phyloP scores from a whole-genome alignment of 2,888 invertebrate genomes.

The Andrena bucephala region DNA sequence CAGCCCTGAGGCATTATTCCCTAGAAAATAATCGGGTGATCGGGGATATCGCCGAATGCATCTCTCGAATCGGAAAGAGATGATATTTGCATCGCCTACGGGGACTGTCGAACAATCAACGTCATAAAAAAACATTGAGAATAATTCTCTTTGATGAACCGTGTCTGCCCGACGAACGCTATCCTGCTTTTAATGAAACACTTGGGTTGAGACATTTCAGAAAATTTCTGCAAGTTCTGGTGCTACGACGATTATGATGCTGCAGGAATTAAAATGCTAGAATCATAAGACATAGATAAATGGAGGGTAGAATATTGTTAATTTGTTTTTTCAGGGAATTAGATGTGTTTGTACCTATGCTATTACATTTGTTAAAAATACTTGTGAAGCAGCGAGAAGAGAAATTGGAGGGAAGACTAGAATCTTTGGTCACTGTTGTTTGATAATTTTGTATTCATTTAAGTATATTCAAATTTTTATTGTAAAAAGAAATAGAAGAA shows the following conservation, averaged over 20 bases:
- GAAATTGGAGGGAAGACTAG: too few species aligned
- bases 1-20: slow-evolving; percentile 47
- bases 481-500: too few species aligned
- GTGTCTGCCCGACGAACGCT: slow-evolving; percentile 11
- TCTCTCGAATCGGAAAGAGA: slow-evolving; percentile 4
- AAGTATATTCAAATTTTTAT: too few species aligned
- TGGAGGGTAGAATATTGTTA: too few species aligned
- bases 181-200: slow-evolving; percentile 50
- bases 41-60: slow-evolving; percentile 33
- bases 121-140: slow-evolving; percentile 27
- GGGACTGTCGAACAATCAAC: slow-evolving; percentile 14
- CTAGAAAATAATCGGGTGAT: slow-evolving; percentile 43
- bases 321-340: too few species aligned
- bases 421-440: too few species aligned
- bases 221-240: not conserved
- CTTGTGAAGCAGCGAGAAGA: too few species aligned
- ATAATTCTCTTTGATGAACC: slow-evolving; percentile 39
- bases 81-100: slow-evolving; percentile 42
- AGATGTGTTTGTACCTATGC: too few species aligned
- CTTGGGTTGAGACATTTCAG: not conserved
- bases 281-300: too few species aligned
- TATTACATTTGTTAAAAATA: too few species aligned
- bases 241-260: not conserved
- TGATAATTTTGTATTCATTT: too few species aligned
- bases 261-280: too few species aligned